Percentiles rank a stretch among this genome's conserved stretches.
Evolutionary conservation across 2,888 invertebrate species (phyloP).

Genomic region (Apotomis turbidana): DNA sequence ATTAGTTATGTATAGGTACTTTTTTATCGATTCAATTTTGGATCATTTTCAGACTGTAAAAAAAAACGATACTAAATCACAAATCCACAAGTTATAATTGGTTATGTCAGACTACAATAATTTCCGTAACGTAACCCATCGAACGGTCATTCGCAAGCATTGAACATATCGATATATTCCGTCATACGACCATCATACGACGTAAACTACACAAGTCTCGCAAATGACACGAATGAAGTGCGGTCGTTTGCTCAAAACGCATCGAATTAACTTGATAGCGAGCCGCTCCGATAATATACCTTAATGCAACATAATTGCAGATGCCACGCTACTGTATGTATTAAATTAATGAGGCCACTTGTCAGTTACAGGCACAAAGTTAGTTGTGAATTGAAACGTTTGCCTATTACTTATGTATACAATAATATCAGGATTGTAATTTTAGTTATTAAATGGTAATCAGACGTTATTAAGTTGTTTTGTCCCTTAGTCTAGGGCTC

Average conservation of each 20-base stretch:
- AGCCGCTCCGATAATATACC: slow-evolving; percentile 61
- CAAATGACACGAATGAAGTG: slow-evolving; percentile 48
- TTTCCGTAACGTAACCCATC: too few relatives aligned
- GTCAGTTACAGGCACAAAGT: slow-evolving; percentile 53
- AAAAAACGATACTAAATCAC: too few relatives aligned
- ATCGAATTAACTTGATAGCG: slow-evolving; percentile 71
- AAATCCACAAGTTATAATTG: too few relatives aligned
- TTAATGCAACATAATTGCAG: slow-evolving; percentile 67
- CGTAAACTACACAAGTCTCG: slow-evolving; percentile 43
- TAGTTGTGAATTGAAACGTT: slow-evolving; percentile 46
- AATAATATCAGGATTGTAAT: slow-evolving; percentile 11
- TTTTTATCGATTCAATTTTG: too few relatives aligned
- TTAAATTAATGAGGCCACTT: slow-evolving; percentile 69
- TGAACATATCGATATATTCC: slow-evolving; percentile 48
- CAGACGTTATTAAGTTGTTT: too few relatives aligned
- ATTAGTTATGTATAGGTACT: too few relatives aligned
- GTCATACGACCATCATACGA: slow-evolving; percentile 16
- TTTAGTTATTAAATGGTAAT: not conserved
- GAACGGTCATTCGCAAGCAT: slow-evolving; percentile 5
- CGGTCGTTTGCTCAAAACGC: slow-evolving; percentile 64
- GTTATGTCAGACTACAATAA: too few relatives aligned
- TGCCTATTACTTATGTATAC: slow-evolving; percentile 1
- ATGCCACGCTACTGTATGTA: slow-evolving; percentile 51
- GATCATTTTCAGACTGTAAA: too few relatives aligned
- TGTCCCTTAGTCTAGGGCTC: too few relatives aligned